Percentiles rank a stretch among this genome's conserved stretches.
These are phyloP conservation scores for Rhagoletis zephyria DNA, from an alignment of 1,140 invertebrate genomes.

Conservation along the genomic window DNA sequence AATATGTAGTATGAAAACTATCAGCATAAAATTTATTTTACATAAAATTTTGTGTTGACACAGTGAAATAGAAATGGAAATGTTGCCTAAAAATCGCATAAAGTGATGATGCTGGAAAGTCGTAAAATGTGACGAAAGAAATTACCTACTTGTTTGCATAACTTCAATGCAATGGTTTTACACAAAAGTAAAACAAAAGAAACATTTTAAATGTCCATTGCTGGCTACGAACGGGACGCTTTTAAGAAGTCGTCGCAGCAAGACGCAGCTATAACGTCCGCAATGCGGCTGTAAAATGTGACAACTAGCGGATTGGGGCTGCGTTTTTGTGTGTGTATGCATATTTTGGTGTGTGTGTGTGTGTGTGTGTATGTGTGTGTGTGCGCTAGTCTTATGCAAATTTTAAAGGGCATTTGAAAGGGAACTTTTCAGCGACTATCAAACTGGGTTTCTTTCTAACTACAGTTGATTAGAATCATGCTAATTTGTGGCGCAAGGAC, in stretches of 20 bases:
- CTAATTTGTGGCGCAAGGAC: not conserved
- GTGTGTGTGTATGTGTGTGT: too few species aligned
- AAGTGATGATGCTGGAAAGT: not conserved
- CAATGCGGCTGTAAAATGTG: conserved; percentile 19
- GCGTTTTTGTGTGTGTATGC: not conserved
- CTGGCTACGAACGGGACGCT: not conserved
- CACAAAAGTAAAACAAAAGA: not conserved
- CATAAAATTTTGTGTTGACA: conserved; percentile 47
- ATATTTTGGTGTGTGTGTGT: not conserved
- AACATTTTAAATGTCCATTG: not conserved
- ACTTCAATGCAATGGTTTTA: too few species aligned
- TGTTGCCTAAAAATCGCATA: not conserved
- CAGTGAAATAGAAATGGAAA: conserved; percentile 36
- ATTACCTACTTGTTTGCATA: not conserved
- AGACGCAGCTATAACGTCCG: conserved; percentile 10
- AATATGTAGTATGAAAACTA: conserved; percentile 38
- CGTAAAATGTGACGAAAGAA: not conserved
- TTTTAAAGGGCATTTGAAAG: conserved; percentile 24
- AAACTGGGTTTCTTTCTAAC: not conserved
- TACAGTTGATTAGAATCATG: not conserved
- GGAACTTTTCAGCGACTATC: not conserved
- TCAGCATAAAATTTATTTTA: conserved; percentile 31
- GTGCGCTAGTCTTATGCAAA: not conserved
- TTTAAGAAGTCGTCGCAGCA: not conserved
- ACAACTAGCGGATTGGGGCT: not conserved